A percentile compares a stretch with the other conserved stretches of the same genome.
These are phyloP conservation scores for Thelaira solivaga DNA, from an alignment of 2,888 invertebrate species.

Conservation along the genomic window DNA sequence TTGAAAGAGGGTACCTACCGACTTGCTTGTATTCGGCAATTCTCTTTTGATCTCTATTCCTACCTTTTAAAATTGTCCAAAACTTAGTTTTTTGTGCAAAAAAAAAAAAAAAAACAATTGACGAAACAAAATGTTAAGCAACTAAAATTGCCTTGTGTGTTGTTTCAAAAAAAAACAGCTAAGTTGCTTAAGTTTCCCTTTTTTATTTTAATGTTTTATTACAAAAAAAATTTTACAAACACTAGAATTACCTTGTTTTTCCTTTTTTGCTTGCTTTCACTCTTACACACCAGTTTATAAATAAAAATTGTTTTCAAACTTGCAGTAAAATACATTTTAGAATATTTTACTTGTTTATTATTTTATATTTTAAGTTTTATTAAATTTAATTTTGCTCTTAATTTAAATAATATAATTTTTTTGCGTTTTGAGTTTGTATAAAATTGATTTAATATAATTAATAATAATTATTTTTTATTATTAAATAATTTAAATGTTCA, in stretches of 20 bases:
- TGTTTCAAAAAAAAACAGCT: too few species aligned
- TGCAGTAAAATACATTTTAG: conserved; percentile 18
- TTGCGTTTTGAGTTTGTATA: conserved; percentile 55
- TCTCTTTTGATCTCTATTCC: too few species aligned
- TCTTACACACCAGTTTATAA: background rate
- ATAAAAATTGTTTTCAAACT: background rate
- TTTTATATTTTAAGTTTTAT: conserved; percentile 39
- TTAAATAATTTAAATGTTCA: conserved; percentile 52
- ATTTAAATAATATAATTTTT: conserved; percentile 30
- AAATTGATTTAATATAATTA: conserved; percentile 57
- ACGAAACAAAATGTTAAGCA: too few species aligned
- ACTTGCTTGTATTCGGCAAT: too few species aligned
- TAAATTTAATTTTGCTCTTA: conserved; percentile 27
- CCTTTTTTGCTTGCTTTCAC: background rate
- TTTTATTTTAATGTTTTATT: background rate
- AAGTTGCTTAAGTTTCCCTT: conserved; percentile 9
- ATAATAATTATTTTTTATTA: conserved; percentile 44
- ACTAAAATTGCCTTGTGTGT: too few species aligned
- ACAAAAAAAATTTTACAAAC: too few species aligned
- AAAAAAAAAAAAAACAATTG: too few species aligned
- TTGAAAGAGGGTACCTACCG: too few species aligned
- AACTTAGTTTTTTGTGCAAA: too few species aligned
- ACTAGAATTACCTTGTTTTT: too few species aligned
- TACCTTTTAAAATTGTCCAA: too few species aligned
- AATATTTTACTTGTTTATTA: conserved; percentile 18